Evolutionary conservation across 2,888 invertebrate species (phyloP).

Genomic region (Orthosia gothica): DNA sequence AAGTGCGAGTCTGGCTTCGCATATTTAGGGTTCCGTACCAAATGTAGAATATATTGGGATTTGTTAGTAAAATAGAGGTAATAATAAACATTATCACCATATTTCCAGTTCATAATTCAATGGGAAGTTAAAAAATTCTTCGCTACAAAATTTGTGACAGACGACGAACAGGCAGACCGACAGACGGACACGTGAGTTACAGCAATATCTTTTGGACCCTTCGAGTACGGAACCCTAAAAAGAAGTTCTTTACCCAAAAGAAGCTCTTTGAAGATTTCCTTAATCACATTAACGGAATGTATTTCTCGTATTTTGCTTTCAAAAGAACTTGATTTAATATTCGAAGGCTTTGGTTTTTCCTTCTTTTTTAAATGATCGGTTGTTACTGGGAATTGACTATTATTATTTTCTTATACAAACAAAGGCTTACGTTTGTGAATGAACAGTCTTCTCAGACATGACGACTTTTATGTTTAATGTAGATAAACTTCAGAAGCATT

Average conservation of each 20-base stretch:
- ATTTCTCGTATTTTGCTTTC: conserved; percentile 38
- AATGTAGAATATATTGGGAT: too few species aligned
- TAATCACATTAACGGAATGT: conserved; percentile 59
- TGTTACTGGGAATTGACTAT: background rate
- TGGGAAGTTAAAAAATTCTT: too few species aligned
- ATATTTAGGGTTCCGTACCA: too few species aligned
- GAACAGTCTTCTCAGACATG: background rate
- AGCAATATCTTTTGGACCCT: too few species aligned
- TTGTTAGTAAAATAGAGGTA: too few species aligned
- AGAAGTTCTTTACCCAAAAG: conserved; percentile 4
- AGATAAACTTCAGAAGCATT: background rate
- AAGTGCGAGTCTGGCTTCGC: too few species aligned
- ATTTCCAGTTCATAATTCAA: too few species aligned
- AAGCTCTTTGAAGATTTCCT: conserved; percentile 55
- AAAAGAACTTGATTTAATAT: conserved; percentile 44
- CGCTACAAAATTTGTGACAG: too few species aligned
- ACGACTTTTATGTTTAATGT: background rate
- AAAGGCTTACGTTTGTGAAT: conserved; percentile 5
- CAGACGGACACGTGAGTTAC: too few species aligned
- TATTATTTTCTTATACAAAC: conserved; percentile 12
- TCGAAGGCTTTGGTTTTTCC: conserved; percentile 25
- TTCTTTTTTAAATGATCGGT: conserved; percentile 19
- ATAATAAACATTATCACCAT: too few species aligned
- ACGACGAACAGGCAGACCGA: too few species aligned
- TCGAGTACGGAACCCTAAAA: background rate